A percentile compares a stretch with the other conserved stretches of the same genome.
These are phyloP conservation scores for Gryllus bimaculatus DNA, from an alignment of 1,140 invertebrate genomes.

Conservation along the genomic window DNA sequence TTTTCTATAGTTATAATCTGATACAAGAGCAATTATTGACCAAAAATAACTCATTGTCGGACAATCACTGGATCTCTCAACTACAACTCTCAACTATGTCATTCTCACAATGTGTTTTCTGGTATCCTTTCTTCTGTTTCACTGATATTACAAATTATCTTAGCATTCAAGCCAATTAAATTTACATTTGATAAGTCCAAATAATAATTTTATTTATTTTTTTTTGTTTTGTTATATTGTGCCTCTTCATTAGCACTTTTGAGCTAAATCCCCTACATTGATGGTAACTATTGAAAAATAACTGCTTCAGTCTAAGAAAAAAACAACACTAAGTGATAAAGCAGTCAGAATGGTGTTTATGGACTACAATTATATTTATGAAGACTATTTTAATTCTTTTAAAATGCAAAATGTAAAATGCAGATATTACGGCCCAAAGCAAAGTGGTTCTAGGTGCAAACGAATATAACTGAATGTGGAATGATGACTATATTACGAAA, in stretches of 20 bases:
- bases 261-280: not conserved
- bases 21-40: too few species aligned
- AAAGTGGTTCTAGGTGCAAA: not conserved
- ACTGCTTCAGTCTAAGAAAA: not conserved
- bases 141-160: slow-evolving; percentile 6
- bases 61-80: too few species aligned
- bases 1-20: too few species aligned
- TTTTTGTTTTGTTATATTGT: not conserved
- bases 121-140: not conserved
- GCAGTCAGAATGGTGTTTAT: not conserved
- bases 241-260: not conserved
- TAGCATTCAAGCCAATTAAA: not conserved
- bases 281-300: not conserved
- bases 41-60: too few species aligned
- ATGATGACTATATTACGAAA: not conserved
- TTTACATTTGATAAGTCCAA: not conserved
- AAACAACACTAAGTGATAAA: not conserved
- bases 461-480: not conserved
- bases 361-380: not conserved
- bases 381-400: not conserved
- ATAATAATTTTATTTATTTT: not conserved
- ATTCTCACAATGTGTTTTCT: not conserved
- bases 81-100: too few species aligned
- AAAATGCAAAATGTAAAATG: not conserved
- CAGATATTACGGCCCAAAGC: not conserved